These are phyloP conservation scores for Bostrychus sinensis DNA, from an alignment of 2,113 vertebrate genomes.

Conservation along the genomic window DNA sequence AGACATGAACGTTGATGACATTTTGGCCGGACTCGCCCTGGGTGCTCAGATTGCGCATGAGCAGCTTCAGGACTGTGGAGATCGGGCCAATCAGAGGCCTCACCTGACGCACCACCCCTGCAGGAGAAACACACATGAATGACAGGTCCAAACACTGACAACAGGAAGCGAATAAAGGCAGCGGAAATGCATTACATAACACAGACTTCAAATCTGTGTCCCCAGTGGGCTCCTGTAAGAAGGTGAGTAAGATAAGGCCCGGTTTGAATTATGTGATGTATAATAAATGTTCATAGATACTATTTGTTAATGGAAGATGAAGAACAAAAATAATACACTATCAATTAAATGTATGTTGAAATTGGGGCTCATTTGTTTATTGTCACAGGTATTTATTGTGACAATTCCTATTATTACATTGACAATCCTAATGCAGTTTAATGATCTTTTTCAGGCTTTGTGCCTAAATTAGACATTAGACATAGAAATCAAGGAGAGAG, in stretches of 20 bases:
- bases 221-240: neutral
- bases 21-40: slow-evolving; percentile 90
- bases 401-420: no score
- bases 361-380: no score
- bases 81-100: slow-evolving; percentile 88
- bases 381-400: no score
- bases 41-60: slow-evolving; percentile 89
- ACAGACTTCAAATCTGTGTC: neutral
- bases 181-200: neutral
- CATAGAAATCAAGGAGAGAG: no score
- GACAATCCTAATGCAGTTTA: no score
- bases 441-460: no score
- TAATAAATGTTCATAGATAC: neutral
- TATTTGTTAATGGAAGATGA: no score
- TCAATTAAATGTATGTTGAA: no score
- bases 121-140: slow-evolving; percentile 36
- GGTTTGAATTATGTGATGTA: no score
- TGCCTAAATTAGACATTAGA: no score
- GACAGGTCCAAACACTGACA: neutral
- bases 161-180: neutral
- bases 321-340: no score
- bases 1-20: slow-evolving; percentile 90
- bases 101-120: slow-evolving; percentile 93
- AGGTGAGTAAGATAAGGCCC: neutral
- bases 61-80: slow-evolving; percentile 86